Conservation (phyloP, 2,113 vertebrate species). For the Chaenogobius annularis region DNA sequence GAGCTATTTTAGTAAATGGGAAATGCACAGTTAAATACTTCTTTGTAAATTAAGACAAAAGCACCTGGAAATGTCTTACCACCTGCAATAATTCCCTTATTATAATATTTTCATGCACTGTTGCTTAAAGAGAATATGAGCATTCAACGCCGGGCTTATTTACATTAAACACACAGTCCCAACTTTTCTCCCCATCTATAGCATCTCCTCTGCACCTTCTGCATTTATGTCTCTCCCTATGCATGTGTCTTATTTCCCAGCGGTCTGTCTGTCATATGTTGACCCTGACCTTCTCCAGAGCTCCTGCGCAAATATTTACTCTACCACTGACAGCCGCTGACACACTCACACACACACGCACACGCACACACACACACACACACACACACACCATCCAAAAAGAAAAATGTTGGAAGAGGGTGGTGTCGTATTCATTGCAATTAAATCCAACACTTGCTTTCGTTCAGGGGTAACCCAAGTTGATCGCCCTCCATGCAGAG, state of each 20-base stretch:
- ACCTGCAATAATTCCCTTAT: neutral
- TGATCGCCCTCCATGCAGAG: constrained; percentile 67
- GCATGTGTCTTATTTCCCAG: constrained; percentile 68
- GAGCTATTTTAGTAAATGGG: neutral
- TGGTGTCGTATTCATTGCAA: constrained; percentile 59
- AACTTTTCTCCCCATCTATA: constrained; percentile 27
- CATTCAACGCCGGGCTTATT: neutral
- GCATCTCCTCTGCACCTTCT: constrained; percentile 32
- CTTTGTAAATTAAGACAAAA: neutral
- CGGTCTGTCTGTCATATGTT: constrained; percentile 73
- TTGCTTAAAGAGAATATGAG: neutral
- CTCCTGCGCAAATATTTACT: constrained; percentile 77
- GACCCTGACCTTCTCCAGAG: constrained; percentile 76
- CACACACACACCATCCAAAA: constrained; percentile 8
- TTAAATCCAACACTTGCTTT: constrained; percentile 54
- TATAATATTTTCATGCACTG: neutral
- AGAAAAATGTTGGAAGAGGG: constrained; percentile 22
- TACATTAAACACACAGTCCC: neutral
- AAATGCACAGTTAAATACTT: neutral
- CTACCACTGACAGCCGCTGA: constrained; percentile 55
- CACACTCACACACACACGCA: constrained; percentile 17
- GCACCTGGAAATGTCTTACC: neutral
- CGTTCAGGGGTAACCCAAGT: constrained; percentile 59
- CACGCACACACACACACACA: neutral
- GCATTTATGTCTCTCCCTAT: constrained; percentile 18